Base-by-base conservation (phyloP, 2,113 vertebrate genomes). In the Melierax canorus region DNA sequence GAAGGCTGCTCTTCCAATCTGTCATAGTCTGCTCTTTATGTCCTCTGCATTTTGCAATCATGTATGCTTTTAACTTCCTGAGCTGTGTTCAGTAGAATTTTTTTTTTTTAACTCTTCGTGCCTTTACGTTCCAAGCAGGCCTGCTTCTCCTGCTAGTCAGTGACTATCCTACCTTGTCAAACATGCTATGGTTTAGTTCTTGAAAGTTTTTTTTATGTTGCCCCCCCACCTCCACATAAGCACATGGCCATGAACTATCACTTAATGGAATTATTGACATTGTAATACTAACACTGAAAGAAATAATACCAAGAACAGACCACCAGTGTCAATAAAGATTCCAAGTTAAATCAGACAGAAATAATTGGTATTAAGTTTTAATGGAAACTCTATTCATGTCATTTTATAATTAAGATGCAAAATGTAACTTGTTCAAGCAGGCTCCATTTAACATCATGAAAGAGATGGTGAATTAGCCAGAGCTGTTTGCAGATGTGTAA, bases 321-420 rank as follows among this genome's bases (percentile, higher is more conserved):
- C 75, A 93, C 56, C 12, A 79, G 18, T 94, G 93, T 97, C 96
- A 97, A 92, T 96, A 97, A 96, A 88, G 91, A 97, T 76, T 93
- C 80, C 63, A 76, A 81, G 90, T 96, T 97, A 97, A 97, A 96
- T 97, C 90, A 97, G 92, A 97, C 85, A 97, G 91, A 98, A 98
- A 94, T 95, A 95, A 96, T 72, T 86, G 79, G 94, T 69, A 97
- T 97, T 97, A 97, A 96, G 95, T 91, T 96, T 97, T 97, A 96
- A 90, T 95, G 83, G 77, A 91, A 88, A 95, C 50, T 92, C 89
- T 91, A 92, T 94, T 96, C 71, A 79, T 86, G 46, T 94, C 77
- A 95, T 94, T 98, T 97, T 78, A 95, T 95, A 97, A 97, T 97
- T 95, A 96, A 95, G 88, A 94, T 64, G 36, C 75, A 96, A 51